Evolutionary conservation across 2,888 invertebrate genomes (phyloP), one percentile per base, ranked within the genome.

Genomic region (Pristionchus maxplancki): DNA sequence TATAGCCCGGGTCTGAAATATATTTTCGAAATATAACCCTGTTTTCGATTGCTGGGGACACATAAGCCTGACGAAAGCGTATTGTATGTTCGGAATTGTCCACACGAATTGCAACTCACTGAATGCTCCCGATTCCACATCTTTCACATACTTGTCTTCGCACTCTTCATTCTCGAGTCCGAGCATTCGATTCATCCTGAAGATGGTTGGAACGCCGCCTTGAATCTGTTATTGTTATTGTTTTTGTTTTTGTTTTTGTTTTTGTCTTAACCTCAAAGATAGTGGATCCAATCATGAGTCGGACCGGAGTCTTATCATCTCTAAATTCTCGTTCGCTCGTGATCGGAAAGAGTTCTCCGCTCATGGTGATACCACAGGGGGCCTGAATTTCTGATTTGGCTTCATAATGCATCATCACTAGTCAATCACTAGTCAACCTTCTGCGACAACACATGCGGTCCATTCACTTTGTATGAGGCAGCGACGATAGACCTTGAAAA

Each of bases 211-310:
- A 13, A 24, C 15, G 4, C n/a, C 82, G 20, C 71, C 71, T 20
- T 5, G 9, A 11, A 83, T 53, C 53, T 78, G 28, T 4, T 0
- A 74, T 24, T 24, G 6, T 11, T 44, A 44, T 44, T 9, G 6
- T 44, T 9, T 5, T 58, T 58, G 3, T 53, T 15, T 24, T 24
- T 58, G 17, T 6, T 58, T 24, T 6, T 64, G 13, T 71, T 17
- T 20, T n/a, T 28, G 1, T 64, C 15, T 1, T 6, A 2, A 78
- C 78, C 48, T 83, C 82, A 53, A 24, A 53, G 8, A 83, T 50
- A 3, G 82, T 83, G 1, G 82, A 34, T 34, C 82, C 82, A 24
- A 83, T 50, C 82, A 83, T 83, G 11, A 83, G 82, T 31, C 82
- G 28, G 31, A 83, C 13, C 2, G 82, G 82, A 2, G 15, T 28